Percentiles rank a stretch among this genome's conserved stretches.
Conservation (phyloP, 2,888 invertebrate genomes). For the Liposcelis brunnea region DNA sequence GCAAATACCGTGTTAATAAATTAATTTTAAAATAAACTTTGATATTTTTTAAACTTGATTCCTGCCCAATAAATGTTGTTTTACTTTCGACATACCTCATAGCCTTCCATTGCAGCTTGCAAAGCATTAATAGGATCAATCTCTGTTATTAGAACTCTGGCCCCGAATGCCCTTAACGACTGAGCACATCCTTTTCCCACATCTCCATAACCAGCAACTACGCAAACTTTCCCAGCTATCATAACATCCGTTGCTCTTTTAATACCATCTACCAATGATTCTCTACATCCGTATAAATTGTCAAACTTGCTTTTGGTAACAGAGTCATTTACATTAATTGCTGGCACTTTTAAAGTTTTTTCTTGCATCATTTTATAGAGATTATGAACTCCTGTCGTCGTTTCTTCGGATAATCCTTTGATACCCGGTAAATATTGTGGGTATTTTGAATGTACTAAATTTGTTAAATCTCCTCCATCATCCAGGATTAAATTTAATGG, state of each 20-base stretch:
- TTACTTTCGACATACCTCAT: constrained; percentile 43
- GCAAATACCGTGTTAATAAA: too few species aligned
- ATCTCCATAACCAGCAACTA: constrained; percentile 99
- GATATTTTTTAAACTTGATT: too few species aligned
- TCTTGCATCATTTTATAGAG: constrained; percentile 87
- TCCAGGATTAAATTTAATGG: constrained; percentile 96
- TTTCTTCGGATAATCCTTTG: constrained; percentile 91
- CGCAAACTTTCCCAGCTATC: constrained; percentile 96
- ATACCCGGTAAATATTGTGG: constrained; percentile 67
- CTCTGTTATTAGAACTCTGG: constrained; percentile 91
- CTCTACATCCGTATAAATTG: constrained; percentile 96
- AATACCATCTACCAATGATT: constrained; percentile 94
- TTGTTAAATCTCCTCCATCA: constrained; percentile 97
- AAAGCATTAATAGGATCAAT: constrained; percentile 98
- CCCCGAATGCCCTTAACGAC: constrained; percentile 86
- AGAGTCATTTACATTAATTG: constrained; percentile 98
- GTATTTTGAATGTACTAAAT: constrained; percentile 82
- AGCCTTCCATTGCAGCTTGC: constrained; percentile 97
- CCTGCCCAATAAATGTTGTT: too few species aligned
- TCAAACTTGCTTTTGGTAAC: constrained; percentile 99
- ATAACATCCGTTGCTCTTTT: constrained; percentile 98
- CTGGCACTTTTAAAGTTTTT: constrained; percentile 74
- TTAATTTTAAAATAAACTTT: too few species aligned
- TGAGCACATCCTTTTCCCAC: constrained; percentile 98
- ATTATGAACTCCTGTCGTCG: constrained; percentile 98